phyloP scores from a whole-genome alignment of 2,113 vertebrate species.

The Oryctolagus cuniculus region mOryCun1.1 NC_091451.1:15248501-15249000 shows the following conservation, averaged over 20 bases:
- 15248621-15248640: conserved; percentile 62
- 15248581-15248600: conserved; percentile 73
- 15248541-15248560: conserved; percentile 75
- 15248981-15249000: neutral
- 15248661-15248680: neutral
- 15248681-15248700: neutral
- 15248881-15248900: neutral
- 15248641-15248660: neutral
- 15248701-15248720: neutral
- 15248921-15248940: neutral
- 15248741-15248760: neutral
- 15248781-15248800: neutral
- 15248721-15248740: neutral
- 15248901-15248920: conserved; percentile 2
- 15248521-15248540: conserved; percentile 76
- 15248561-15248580: conserved; percentile 60
- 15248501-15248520: conserved; percentile 40
- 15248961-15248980: conserved; percentile 18
- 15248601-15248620: conserved; percentile 42
- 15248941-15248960: neutral
- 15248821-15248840: neutral
- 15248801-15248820: neutral
- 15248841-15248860: neutral
- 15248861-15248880: neutral
- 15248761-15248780: neutral